Evolutionary conservation across 2,888 invertebrate genomes (phyloP), one percentile per base, ranked within the genome.

Genomic region (Leucozona laternaria): DNA sequence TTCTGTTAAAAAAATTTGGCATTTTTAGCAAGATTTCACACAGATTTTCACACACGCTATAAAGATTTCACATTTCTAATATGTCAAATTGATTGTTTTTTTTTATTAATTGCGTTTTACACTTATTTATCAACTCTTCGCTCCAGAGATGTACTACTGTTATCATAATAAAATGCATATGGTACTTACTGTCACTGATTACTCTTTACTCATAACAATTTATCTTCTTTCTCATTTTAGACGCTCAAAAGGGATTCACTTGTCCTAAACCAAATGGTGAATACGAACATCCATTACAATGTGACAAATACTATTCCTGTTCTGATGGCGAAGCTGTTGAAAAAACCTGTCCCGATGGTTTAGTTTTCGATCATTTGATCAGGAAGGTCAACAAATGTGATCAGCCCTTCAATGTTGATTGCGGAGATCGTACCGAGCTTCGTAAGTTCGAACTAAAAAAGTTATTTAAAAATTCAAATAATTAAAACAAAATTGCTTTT

Each of bases 371-470:
- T 93, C 96, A 95, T 0, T 93, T 95, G 88, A 97, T 96, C 92
- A 95, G 97, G 90, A 97, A 97, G 93, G 94, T 96, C 91, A 97
- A 97, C 94, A 97, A 97, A 91, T 98, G 98, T 91, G 98, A 98
- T 93, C 97, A 97, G 91, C 96, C 97, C 91, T 97, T 97, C 95
- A 97, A 97, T 91, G 97, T 97, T 22, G 97, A 97, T 91, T 98
- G 98, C 90, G 97, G 96, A 70, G 97, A 97, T 91, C 95, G 97
- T 91, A 95, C 95, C 66, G 97, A 97, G 93, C 94, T 97, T 88
- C 98, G 97, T 98, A 94, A 96, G 97, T 95, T 66, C 7, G 5
- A 50, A n/a, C 7, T n/a, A 2, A 3, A 13, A 10, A 55, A 22
- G 2, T 11, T 22, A 37, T n/a, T 34, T 20, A 0, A 11, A 22